These are phyloP conservation scores for Triops cancriformis DNA, from an alignment of 1,140 invertebrate species.

Conservation along the genomic window DNA sequence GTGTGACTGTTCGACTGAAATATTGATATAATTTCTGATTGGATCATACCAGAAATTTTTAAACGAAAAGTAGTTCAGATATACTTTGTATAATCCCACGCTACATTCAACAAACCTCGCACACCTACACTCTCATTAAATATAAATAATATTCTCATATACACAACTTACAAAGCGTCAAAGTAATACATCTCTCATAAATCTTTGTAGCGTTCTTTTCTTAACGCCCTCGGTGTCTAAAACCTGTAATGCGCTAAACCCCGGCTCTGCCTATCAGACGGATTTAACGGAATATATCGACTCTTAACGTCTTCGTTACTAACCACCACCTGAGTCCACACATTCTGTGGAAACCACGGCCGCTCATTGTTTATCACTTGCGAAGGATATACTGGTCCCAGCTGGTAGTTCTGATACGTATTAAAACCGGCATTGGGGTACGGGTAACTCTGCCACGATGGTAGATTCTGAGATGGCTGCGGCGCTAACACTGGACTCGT, in stretches of 20 bases:
- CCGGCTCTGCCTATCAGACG: conserved; percentile 26
- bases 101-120: too few species aligned
- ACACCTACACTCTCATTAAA: too few species aligned
- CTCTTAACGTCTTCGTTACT: neutral
- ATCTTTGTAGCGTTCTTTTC: too few species aligned
- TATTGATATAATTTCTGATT: too few species aligned
- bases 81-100: too few species aligned
- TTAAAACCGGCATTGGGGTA: neutral
- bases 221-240: neutral
- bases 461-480: neutral
- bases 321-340: neutral
- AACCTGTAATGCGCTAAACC: neutral
- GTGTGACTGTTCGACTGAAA: too few species aligned
- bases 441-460: neutral
- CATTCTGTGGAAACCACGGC: neutral
- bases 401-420: neutral
- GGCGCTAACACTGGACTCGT: neutral
- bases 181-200: too few species aligned
- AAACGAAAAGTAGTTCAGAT: too few species aligned
- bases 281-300: conserved; percentile 25
- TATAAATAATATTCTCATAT: too few species aligned
- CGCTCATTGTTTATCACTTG: neutral
- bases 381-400: neutral
- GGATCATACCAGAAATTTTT: too few species aligned
- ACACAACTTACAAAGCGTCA: too few species aligned